A percentile compares a stretch with the other conserved stretches of the same genome.
Conservation (phyloP, 2,113 vertebrate species). For the Oreochromis aureus region DNA sequence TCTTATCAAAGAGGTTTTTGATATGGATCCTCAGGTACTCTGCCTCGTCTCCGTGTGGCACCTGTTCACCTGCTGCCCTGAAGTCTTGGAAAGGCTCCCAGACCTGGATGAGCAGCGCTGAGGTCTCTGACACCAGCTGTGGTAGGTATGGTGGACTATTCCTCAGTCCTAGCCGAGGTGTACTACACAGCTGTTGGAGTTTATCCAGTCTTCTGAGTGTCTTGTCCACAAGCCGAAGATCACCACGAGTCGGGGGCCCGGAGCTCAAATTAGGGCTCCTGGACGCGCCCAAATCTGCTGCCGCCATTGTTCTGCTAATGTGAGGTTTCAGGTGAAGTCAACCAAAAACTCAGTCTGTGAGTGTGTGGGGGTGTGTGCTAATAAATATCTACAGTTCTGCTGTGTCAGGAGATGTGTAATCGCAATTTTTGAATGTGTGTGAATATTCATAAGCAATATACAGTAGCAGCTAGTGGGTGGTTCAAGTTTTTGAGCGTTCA, state of each 20-base stretch:
- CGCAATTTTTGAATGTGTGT: neutral
- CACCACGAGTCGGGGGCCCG: constrained; percentile 2
- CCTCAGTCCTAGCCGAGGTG: constrained; percentile 61
- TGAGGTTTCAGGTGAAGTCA: neutral
- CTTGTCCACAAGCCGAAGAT: constrained; percentile 58
- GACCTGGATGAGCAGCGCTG: constrained; percentile 54
- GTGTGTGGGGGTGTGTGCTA: neutral
- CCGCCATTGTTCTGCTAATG: constrained; percentile 44
- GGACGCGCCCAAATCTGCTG: constrained; percentile 8
- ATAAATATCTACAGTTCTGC: neutral
- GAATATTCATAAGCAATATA: neutral
- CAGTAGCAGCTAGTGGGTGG: neutral
- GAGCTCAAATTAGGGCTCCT: neutral
- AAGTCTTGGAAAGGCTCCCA: constrained; percentile 57
- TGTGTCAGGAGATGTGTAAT: neutral
- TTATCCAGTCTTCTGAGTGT: constrained; percentile 67
- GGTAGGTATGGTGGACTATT: constrained; percentile 78
- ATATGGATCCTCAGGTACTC: constrained; percentile 71
- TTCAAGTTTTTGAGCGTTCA: neutral
- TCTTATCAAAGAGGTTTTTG: constrained; percentile 77
- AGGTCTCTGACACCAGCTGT: constrained; percentile 66
- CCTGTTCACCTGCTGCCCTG: neutral
- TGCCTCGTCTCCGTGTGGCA: constrained; percentile 41
- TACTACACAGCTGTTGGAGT: constrained; percentile 52
- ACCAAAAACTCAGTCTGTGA: neutral